Evolutionary conservation across 2,888 invertebrate genomes (phyloP).

Genomic region (Xylota sylvarum): DNA sequence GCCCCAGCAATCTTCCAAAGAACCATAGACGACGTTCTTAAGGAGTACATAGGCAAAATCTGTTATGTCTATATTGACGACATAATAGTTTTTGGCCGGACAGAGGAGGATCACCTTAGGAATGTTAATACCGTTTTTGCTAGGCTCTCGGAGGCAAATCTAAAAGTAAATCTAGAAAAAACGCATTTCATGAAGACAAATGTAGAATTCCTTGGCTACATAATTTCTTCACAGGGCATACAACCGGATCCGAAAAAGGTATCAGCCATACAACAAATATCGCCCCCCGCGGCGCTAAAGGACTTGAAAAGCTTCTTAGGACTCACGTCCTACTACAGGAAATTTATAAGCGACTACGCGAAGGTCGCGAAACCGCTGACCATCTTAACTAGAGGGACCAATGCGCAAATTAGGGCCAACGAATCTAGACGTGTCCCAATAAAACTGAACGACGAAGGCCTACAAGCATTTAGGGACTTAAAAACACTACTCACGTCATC

Average conservation of each 20-base stretch:
- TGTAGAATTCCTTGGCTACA: too few relatives aligned
- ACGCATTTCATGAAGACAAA: not conserved
- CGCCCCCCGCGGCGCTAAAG: not conserved
- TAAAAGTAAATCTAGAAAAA: not conserved
- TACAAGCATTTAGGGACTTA: too few relatives aligned
- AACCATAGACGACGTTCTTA: not conserved
- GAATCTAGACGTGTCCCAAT: not conserved
- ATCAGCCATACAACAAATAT: not conserved
- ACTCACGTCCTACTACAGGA: not conserved
- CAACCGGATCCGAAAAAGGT: not conserved
- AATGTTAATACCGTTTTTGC: not conserved
- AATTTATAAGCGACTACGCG: not conserved
- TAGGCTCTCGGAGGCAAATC: not conserved
- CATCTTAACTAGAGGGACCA: not conserved
- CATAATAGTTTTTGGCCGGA: too few relatives aligned
- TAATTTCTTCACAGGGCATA: too few relatives aligned
- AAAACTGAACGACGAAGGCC: not conserved
- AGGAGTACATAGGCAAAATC: not conserved
- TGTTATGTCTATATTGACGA: too few relatives aligned
- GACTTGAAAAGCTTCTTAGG: not conserved
- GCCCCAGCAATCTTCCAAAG: not conserved
- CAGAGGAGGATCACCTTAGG: not conserved
- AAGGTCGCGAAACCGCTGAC: not conserved
- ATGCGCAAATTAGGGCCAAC: not conserved
- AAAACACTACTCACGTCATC: too few relatives aligned